Conservation (phyloP, 2,113 vertebrate species). For the Pluvialis apricaria region DNA sequence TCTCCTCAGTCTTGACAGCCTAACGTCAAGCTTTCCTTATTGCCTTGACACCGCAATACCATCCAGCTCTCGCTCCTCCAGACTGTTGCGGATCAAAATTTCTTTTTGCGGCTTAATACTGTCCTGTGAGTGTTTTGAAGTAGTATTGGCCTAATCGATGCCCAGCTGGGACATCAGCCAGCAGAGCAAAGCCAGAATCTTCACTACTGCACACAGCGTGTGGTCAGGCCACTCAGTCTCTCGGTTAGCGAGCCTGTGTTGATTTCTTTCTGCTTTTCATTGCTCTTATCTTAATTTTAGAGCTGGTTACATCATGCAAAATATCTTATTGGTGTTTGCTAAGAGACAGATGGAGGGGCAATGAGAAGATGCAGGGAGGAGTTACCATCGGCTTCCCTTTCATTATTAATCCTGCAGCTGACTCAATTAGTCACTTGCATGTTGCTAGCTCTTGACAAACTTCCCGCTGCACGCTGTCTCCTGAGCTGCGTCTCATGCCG, state of each 20-base stretch:
- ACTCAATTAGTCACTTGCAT: background rate
- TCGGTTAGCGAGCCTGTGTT: background rate
- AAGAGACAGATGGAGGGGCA: background rate
- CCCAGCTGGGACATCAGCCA: background rate
- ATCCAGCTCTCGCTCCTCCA: background rate
- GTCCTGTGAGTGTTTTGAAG: background rate
- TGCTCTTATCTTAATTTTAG: background rate
- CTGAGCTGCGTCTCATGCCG: background rate
- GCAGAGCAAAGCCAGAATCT: background rate
- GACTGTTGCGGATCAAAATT: background rate
- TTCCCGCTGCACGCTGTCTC: no score
- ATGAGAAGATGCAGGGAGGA: background rate
- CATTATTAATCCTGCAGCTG: background rate
- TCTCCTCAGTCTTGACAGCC: background rate
- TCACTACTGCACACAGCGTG: rapidly evolving
- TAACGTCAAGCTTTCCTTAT: background rate
- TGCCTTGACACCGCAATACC: background rate
- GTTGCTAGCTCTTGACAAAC: background rate
- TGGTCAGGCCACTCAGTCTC: rapidly evolving
- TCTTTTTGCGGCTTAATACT: background rate
- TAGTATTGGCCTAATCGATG: background rate
- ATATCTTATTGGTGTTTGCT: background rate
- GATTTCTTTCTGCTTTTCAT: background rate
- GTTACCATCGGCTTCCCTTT: background rate
- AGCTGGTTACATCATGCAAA: background rate